Conservation (phyloP, 2,888 invertebrate genomes). For the Nectonema munidae region DNA sequence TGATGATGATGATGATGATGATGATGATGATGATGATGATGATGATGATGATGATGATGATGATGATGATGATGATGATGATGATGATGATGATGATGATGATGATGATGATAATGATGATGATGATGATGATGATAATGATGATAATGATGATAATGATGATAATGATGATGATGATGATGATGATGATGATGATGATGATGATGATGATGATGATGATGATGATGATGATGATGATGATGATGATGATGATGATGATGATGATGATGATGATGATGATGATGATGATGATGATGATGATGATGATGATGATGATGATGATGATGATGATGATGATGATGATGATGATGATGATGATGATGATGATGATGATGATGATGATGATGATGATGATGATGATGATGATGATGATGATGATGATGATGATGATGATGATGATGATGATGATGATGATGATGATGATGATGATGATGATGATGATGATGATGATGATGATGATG, state of each 20-base stretch:
- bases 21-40: not conserved
- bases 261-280: not conserved
- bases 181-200: slow-evolving; percentile 5
- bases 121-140: slow-evolving; percentile 9
- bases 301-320: not conserved
- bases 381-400: not conserved
- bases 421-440: not conserved
- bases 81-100: slow-evolving; percentile 11
- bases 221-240: slow-evolving; percentile 1
- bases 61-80: not conserved
- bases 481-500: not conserved
- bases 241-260: not conserved
- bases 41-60: not conserved
- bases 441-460: not conserved
- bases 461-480: not conserved
- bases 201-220: slow-evolving; percentile 5
- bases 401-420: not conserved
- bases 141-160: not conserved
- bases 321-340: not conserved
- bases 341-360: not conserved
- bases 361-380: not conserved
- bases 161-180: slow-evolving; percentile 7
- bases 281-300: not conserved
- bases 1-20: slow-evolving; percentile 2
- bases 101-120: slow-evolving; percentile 10